Evolutionary conservation across 2,113 vertebrate genomes (phyloP), one percentile per base, ranked within the genome.

Genomic region (Paramormyrops kingsleyae): DNA sequence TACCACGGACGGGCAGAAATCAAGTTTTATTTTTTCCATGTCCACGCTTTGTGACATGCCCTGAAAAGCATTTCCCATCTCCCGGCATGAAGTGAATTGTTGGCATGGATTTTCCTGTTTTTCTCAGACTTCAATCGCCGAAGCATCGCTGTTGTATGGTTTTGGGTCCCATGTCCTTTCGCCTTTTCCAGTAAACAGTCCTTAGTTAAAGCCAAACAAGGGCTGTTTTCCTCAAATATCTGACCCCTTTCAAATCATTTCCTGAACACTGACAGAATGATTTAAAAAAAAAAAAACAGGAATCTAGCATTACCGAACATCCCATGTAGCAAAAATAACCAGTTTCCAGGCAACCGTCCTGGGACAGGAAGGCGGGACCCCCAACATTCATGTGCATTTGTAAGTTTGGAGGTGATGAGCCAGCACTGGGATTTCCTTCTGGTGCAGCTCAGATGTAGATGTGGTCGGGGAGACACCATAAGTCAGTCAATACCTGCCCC

Each of bases 151-250:
- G n/a, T 5, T 31, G 62, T 31, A 70, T 70, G 27, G 42, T 15
- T 7, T 35, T 52, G 27, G 52, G 12, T 62, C 44, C 24, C 19
- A n/a, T 19, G 85, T 74, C 89, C 89, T 89, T 90, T 74, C 21
- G 5, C 42, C 17, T 62, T 90, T 39, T 74, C 44, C 35, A 47
- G 77, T 88, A 90, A 89, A 89, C 44, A 31, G 84, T 62, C n/a
- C 10, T 88, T 83, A 84, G 74, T 83, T 62, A 83, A 89, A 88
- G 39, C 62, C 88, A 88, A 89, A 90, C 87, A 86, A 88, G 44
- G 44, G 8, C 53, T 53, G 56, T 84, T 89, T 88, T 52, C 44
- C 42, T 66, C 66, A 27, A 31, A 53, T 35, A 89, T 59, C 17
- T 89, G 49, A 87, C 52, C 49, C 86, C 50, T 53, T 70, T 56